Percentiles rank a stretch among this genome's conserved stretches.
Evolutionary conservation across 1,140 invertebrate genomes (phyloP).

Genomic region (Papilio xuthus): DNA sequence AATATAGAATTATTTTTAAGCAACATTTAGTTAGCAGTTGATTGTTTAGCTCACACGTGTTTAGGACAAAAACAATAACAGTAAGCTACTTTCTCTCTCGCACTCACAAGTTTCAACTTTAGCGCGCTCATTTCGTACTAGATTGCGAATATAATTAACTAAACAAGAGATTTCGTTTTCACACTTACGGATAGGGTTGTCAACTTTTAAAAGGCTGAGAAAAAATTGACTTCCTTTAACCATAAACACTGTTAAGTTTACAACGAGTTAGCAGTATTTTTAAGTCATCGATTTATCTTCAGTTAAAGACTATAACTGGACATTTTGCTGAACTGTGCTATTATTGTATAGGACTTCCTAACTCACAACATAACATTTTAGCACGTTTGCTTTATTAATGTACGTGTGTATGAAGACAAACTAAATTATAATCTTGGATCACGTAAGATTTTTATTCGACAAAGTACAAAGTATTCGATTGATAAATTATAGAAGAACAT

Average conservation of each 20-base stretch:
- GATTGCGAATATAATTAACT: conserved; percentile 6
- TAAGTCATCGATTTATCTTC: neutral
- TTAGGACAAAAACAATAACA: neutral
- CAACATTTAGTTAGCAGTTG: neutral
- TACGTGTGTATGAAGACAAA: neutral
- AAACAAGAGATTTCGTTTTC: conserved; percentile 5
- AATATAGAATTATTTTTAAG: neutral
- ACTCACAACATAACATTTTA: neutral
- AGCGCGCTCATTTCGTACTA: conserved; percentile 9
- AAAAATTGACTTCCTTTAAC: neutral
- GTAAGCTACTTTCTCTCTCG: conserved; percentile 22
- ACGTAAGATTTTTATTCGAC: neutral
- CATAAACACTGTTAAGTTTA: too few relatives aligned
- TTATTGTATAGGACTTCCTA: neutral
- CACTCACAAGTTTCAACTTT: conserved; percentile 1
- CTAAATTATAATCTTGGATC: neutral
- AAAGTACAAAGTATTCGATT: too few relatives aligned
- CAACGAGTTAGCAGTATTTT: too few relatives aligned
- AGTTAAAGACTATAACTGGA: neutral
- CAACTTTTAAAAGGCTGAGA: neutral
- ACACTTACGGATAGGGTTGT: conserved; percentile 10
- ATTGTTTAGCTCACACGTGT: neutral
- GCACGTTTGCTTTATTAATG: neutral
- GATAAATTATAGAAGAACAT: too few relatives aligned
- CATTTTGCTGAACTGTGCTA: neutral